phyloP scores from a whole-genome alignment of 2,888 invertebrate genomes.

The Drosophila planitibia region DNA sequence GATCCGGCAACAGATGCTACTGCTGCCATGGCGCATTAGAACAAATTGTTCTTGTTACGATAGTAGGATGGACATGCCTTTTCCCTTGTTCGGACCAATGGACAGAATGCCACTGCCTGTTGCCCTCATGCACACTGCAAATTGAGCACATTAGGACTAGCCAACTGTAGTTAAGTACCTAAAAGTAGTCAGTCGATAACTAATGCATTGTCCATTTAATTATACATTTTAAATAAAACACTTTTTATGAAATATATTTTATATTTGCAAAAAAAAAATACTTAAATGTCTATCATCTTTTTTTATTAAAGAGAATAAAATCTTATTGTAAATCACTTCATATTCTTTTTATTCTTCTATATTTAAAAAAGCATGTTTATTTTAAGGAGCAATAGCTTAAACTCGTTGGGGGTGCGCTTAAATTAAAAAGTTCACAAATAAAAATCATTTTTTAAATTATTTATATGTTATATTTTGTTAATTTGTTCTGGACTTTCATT shows the following conservation, averaged over 20 bases:
- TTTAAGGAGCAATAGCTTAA: not conserved
- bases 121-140: constrained; percentile 37
- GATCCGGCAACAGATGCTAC: constrained; percentile 31
- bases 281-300: no score
- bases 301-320: not conserved
- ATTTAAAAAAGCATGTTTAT: not conserved
- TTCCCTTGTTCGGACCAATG: constrained; percentile 79
- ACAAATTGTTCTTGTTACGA: constrained; percentile 82
- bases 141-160: not conserved
- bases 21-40: constrained; percentile 77
- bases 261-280: no score
- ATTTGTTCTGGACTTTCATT: not conserved
- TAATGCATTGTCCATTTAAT: not conserved
- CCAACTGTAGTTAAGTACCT: not conserved
- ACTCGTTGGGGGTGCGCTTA: no score
- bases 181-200: not conserved
- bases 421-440: not conserved
- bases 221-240: not conserved
- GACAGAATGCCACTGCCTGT: constrained; percentile 69
- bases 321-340: not conserved
- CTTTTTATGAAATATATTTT: not conserved
- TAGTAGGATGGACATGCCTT: constrained; percentile 78
- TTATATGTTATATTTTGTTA: not conserved
- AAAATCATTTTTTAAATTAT: accelerated
- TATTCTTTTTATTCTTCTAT: not conserved